These are phyloP conservation scores for Steinernema carpocapsae DNA, from an alignment of 2,888 invertebrate genomes.

Conservation along the genomic window DNA sequence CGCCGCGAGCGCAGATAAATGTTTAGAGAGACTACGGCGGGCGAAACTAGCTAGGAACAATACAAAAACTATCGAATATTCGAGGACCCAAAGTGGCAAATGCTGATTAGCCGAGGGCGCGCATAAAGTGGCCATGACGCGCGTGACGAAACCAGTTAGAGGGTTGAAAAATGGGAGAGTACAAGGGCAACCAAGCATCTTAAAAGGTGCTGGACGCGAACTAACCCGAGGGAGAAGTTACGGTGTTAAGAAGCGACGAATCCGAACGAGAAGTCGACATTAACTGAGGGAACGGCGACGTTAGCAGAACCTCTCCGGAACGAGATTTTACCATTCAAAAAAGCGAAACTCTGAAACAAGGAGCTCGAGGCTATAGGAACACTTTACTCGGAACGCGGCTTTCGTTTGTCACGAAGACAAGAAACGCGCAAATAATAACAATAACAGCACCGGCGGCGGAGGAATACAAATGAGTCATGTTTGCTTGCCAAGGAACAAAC, in stretches of 20 bases:
- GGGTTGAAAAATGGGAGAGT: background rate
- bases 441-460: background rate
- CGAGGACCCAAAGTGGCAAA: conserved; percentile 8
- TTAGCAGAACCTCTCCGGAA: background rate
- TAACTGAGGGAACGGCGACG: conserved; percentile 15
- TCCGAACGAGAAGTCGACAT: conserved; percentile 31
- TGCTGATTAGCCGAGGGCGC: conserved; percentile 25
- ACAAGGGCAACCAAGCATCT: conserved; percentile 13
- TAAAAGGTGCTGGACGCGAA: background rate
- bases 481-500: background rate
- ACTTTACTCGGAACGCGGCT: too few relatives aligned
- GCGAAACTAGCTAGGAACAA: background rate
- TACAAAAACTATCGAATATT: background rate
- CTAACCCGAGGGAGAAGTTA: conserved; percentile 30
- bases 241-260: conserved; percentile 34
- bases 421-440: background rate
- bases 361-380: background rate
- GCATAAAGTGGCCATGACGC: background rate
- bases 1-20: too few relatives aligned
- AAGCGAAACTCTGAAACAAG: background rate
- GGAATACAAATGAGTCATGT: background rate
- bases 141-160: conserved; percentile 33
- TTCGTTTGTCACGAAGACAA: background rate
- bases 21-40: background rate
- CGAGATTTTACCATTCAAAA: conserved; percentile 34